Conservation (phyloP, 37 sponge, comb jelly and placozoan genomes). For the Tethya wilhelma region DNA sequence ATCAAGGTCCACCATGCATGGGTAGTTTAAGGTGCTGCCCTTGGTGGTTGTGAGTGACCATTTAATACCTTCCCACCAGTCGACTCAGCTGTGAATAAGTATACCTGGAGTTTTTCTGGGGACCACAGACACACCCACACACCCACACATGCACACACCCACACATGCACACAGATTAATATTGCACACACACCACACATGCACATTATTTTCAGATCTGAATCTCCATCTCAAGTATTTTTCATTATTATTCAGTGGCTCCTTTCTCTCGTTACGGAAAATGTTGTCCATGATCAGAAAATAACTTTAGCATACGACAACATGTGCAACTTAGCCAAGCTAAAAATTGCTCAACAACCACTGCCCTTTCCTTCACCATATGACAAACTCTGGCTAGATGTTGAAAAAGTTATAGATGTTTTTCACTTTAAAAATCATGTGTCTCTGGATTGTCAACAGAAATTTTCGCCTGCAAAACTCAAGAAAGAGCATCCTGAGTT, state of each 20-base stretch:
- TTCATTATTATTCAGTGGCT: constrained; percentile 38
- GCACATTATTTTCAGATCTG: constrained; percentile 1
- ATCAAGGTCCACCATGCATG: too few species aligned
- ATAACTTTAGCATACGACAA: constrained; percentile 51
- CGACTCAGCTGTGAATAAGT: too few species aligned
- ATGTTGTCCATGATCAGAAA: background rate
- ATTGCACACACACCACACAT: too few species aligned
- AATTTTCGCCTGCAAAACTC: constrained; percentile 30
- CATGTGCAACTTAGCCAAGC: constrained; percentile 49
- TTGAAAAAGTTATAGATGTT: constrained; percentile 35
- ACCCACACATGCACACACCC: too few species aligned
- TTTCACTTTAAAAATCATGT: constrained; percentile 44
- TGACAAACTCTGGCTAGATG: constrained; percentile 33
- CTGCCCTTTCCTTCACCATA: constrained; percentile 34
- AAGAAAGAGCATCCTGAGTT: constrained; percentile 33
- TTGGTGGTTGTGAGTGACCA: background rate
- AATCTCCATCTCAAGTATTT: constrained; percentile 50
- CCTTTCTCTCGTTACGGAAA: constrained; percentile 8
- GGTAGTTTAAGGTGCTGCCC: background rate
- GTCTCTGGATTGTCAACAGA: constrained; percentile 6
- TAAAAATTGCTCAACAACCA: constrained; percentile 26
- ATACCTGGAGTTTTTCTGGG: background rate
- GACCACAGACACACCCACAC: background rate
- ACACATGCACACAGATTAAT: background rate
- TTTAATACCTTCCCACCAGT: too few species aligned